Evolutionary conservation across 1,140 invertebrate genomes (phyloP), one percentile per base, ranked within the genome.

Genomic region (Cecropterus lyciades): DNA sequence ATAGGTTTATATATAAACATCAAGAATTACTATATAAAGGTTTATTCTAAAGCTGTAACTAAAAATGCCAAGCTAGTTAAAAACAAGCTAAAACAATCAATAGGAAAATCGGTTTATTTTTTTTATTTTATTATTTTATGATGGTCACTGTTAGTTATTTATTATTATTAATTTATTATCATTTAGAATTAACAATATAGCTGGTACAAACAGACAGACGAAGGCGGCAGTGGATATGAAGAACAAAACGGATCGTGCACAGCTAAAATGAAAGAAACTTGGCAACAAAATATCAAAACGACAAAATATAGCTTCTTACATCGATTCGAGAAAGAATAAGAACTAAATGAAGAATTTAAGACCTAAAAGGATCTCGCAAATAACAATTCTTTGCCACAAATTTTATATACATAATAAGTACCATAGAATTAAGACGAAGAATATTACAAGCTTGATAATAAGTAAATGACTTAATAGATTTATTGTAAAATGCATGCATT

Each of bases 201-300:
- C 27, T 60, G 56, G 56, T 48, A 60, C 56, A 40, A 62, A 62
- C 59, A 62, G 46, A 62, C 59, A 62, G 59, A 62, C 59, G 59
- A 62, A 62, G 59, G 59, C 59, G 59, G 48, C 59, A 51, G 59
- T 62, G 43, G 3, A 56, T 40, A 37, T 42, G 37, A 24, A 56
- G n/a, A 56, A 43, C 17, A 43, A 15, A 63, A 51, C 33, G 9
- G 42, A 48, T 30, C 13, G 43, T 62, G 33, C 30, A 42, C 15
- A 11, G 1, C 16, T 55, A 40, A 62, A 17, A 42, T 3, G 7
- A 27, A 60, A 48, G 1, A 59, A 16, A 30, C 5, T 16, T 10
- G 11, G 24, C 24, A 57, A 43, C 11, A 42, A 45, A 59, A 59
- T 46, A 59, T 15, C 10, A 24, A 46, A 30, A 43, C n/a, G 16